Conservation (phyloP, 2,113 vertebrate genomes). For the Laticauda colubrina region DNA sequence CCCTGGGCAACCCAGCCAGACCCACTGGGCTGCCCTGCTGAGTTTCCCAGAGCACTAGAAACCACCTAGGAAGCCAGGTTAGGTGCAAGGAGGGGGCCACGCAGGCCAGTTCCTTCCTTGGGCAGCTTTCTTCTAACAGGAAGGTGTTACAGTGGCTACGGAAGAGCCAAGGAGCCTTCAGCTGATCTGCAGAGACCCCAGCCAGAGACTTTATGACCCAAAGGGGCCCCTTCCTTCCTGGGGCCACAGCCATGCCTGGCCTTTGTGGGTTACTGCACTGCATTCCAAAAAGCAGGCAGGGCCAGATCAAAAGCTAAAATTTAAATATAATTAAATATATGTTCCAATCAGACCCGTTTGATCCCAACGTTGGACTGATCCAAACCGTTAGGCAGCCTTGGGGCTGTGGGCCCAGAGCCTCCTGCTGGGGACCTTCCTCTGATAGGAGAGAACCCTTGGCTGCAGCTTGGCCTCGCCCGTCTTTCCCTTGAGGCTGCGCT, state of each 20-base stretch:
- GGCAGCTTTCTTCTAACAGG: not conserved
- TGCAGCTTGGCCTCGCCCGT: not conserved
- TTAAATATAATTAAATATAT: not conserved
- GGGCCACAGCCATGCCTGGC: too few species aligned
- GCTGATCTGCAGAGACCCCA: not conserved
- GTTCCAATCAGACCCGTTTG: not conserved
- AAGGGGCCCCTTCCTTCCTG: not conserved
- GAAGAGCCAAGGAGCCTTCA: not conserved
- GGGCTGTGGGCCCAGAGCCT: not conserved
- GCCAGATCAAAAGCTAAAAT: not conserved
- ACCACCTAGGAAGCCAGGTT: not conserved
- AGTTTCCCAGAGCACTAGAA: not conserved
- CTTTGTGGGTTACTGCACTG: not conserved
- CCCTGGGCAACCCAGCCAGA: too few species aligned
- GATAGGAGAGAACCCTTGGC: not conserved
- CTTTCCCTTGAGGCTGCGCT: not conserved
- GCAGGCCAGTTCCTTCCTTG: not conserved
- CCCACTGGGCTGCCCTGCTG: not conserved
- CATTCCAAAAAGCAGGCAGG: not conserved
- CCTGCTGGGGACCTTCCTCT: too few species aligned
- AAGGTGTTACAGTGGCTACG: not conserved
- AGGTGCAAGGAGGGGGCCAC: not conserved
- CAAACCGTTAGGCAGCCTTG: not conserved
- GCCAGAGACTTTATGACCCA: not conserved
- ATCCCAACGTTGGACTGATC: too few species aligned